Base-by-base conservation (phyloP, 2,888 invertebrate genomes). In the Watsonalla binaria region DNA sequence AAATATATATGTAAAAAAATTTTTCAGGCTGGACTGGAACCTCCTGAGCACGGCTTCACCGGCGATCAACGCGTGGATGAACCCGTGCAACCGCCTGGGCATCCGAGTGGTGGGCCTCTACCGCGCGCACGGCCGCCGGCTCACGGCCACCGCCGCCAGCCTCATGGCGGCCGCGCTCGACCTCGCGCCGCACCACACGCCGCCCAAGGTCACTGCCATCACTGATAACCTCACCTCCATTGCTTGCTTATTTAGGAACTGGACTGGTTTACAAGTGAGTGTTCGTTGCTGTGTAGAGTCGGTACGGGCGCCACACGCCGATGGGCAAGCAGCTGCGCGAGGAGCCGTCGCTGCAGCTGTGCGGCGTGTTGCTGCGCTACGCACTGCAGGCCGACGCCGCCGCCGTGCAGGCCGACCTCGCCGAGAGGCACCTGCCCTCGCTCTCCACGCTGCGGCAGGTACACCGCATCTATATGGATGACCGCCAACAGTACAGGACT, bases 31-130 rank as follows among this genome's bases (percentile, higher is more conserved):
- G 70, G 98, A 99, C 84, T 99, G 99, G 98, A 99, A 99, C 88
- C 89, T 99, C 54, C 85, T 99, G 52, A 98, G 98, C 77, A 98
- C 98, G 2, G 98, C 98, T 6, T 97, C 98, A 0, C 98, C 99
- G 0, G 97, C 98, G 0, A 98, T 99, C 68, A 98, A 98, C 76
- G 98, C 98, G 0, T 99, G 99, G 99, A 95, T 99, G 95, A 98
- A 98, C 92, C 98, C 98, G 0, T 95, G 96, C 80, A 98, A 98
- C 89, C 92, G 97, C 14, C 93, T 98, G 57, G 96, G 97, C 50
- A 96, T 96, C 58, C 93, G 96, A 64, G 94, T 96, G 50, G 95
- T 96, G 39, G 94, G 95, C 54, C 92, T 98, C 90, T 93, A 96
- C 66, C 92, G 96, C 46, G 95, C 95, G 2, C 92, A 96, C 85